Base-by-base conservation (phyloP, 2,797 vertebrate species). In the Hoplostethus atlanticus region DNA sequence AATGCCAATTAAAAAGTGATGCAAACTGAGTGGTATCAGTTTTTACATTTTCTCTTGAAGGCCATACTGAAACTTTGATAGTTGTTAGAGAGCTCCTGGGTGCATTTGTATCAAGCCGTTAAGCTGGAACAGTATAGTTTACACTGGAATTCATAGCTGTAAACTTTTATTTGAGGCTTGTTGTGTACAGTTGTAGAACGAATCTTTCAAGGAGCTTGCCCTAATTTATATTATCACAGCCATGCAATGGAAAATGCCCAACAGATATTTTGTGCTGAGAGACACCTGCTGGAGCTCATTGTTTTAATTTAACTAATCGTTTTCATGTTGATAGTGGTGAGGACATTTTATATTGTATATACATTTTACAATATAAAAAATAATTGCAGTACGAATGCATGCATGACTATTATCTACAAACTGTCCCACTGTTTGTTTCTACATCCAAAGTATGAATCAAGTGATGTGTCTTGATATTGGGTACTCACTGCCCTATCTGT, bases 401-500 rank as follows among this genome's bases (percentile, higher is more conserved):
- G 21, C 55, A 57, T 7, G 34, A 36, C n/a, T 57, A n/a, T 9
- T 2, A 55, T 55, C 6, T 34, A 54, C 12, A 54, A 9, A 3
- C 8, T 17, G n/a, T 25, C 21, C 11, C 13, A 55, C 28, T 53
- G 1, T n/a, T 1, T 46, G 44, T 15, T 17, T 50, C n/a, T 6
- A 50, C 7, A 28, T 28, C 25, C 3, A 28, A 53, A 28, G 52
- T 10, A 42, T 12, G 40, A 42, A 12, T 42, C 40, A 28, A 61
- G 40, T 15, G 10, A 38, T 77, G 47, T 52, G n/a, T 1, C n/a
- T 65, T 65, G 46, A 64, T 30, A 52, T 61, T 25, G 6, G 15
- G 21, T 50, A 44, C 13, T 42, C 8, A 16, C 17, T 47, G 3
- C 17, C 36, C n/a, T 64, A 2, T 31, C 31, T 40, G 9, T 34